Conservation (phyloP, 2,888 invertebrate genomes). For the Sepiola atlantica region DNA sequence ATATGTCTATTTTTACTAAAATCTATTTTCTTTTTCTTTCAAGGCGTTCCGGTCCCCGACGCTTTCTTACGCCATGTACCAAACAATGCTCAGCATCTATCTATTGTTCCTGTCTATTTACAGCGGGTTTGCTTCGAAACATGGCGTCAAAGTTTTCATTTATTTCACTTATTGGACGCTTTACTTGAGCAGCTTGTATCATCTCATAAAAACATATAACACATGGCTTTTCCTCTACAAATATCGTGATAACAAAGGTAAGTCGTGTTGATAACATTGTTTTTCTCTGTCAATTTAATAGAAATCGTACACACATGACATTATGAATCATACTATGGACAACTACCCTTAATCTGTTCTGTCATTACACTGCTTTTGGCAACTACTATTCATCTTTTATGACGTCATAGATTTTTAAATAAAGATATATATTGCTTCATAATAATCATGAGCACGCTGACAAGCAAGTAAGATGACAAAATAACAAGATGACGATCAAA, state of each 20-base stretch:
- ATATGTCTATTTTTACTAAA: no score
- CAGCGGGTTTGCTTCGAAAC: conserved; percentile 48
- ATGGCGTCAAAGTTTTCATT: conserved; percentile 55
- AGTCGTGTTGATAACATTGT: neutral
- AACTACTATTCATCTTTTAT: no score
- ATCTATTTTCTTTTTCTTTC: neutral
- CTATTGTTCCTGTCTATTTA: conserved; percentile 51
- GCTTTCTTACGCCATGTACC: conserved; percentile 51
- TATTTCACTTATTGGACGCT: conserved; percentile 59
- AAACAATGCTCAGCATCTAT: conserved; percentile 51
- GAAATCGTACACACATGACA: no score
- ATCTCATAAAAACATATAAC: conserved; percentile 51
- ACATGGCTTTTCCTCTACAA: conserved; percentile 50
- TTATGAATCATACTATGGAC: no score
- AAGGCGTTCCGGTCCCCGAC: neutral
- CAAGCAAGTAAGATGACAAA: no score
- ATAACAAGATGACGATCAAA: no score
- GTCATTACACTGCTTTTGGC: no score
- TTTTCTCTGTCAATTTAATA: no score
- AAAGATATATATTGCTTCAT: no score
- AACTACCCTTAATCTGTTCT: no score
- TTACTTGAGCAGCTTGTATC: conserved; percentile 51
- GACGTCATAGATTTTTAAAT: no score
- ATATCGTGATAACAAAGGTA: conserved; percentile 44
- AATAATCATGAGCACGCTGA: no score